These are phyloP conservation scores for Ornithoptera alexandrae DNA, from an alignment of 2,888 invertebrate genomes.

Conservation along the genomic window DNA sequence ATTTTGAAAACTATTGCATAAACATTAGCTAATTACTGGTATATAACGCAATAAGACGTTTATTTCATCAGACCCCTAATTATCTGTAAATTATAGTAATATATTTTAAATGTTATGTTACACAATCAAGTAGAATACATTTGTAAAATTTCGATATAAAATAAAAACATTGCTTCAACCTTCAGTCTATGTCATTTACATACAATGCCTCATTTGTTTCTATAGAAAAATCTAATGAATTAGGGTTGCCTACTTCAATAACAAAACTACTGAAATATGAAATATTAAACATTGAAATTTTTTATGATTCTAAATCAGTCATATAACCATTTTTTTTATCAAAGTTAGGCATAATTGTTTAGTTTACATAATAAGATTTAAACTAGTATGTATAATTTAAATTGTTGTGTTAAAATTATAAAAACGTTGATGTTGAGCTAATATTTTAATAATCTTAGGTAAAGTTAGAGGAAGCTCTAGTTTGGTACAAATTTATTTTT, in stretches of 20 bases:
- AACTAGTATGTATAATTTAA: no score
- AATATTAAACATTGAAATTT: no score
- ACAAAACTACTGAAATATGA: no score
- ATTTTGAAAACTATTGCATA: background rate
- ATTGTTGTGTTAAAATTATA: no score
- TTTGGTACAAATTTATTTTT: conserved; percentile 9
- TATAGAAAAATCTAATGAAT: background rate
- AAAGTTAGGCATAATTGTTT: no score
- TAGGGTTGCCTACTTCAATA: no score
- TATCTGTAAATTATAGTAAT: background rate
- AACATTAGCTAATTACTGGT: background rate
- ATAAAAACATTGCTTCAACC: conserved; percentile 12
- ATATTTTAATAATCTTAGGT: background rate
- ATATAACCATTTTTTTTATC: no score
- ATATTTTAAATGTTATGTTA: background rate
- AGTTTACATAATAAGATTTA: no score
- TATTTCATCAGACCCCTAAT: background rate
- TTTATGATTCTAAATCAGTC: no score
- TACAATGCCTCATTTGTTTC: conserved; percentile 14
- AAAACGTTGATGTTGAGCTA: no score
- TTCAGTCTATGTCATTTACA: conserved; percentile 12
- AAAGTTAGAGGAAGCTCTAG: background rate
- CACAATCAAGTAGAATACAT: background rate
- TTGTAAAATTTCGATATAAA: conserved; percentile 3
- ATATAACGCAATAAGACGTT: background rate